Conservation (phyloP, 1,140 invertebrate species). For the Drosophila lacteicornis region DNA sequence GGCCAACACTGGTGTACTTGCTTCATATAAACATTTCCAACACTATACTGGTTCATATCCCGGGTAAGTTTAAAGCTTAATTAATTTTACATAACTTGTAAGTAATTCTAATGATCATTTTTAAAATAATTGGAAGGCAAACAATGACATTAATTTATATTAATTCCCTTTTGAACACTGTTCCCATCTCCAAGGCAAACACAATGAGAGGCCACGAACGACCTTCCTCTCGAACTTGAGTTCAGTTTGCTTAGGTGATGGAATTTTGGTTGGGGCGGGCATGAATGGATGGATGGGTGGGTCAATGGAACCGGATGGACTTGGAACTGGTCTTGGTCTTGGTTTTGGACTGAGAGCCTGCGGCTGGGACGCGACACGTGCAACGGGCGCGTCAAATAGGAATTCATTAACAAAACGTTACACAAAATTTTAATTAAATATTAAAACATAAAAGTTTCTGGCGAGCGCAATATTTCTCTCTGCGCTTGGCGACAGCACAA, state of each 20-base stretch:
- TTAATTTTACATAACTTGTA: not conserved
- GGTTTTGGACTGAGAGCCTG: slow-evolving; percentile 37
- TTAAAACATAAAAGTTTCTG: slow-evolving; percentile 77
- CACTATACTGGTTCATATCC: too few relatives aligned
- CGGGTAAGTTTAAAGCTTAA: not conserved
- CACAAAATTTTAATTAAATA: slow-evolving; percentile 83
- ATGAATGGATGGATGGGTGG: slow-evolving; percentile 1
- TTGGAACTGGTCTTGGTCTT: not conserved
- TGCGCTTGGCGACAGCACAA: slow-evolving; percentile 40
- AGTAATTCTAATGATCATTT: not conserved
- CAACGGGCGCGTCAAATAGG: slow-evolving; percentile 78
- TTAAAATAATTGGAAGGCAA: not conserved
- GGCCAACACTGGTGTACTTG: not conserved
- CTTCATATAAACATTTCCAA: not conserved
- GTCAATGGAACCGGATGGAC: slow-evolving; percentile 14
- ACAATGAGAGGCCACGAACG: slow-evolving; percentile 6
- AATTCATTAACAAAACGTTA: slow-evolving; percentile 84
- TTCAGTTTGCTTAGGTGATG: slow-evolving; percentile 29
- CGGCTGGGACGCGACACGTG: slow-evolving; percentile 71
- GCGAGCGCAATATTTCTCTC: slow-evolving; percentile 62
- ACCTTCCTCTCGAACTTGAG: not conserved
- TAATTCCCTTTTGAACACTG: not conserved
- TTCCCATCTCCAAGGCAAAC: slow-evolving; percentile 12
- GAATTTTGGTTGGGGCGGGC: slow-evolving; percentile 1
- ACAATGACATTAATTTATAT: not conserved